Conservation (phyloP, 2,888 invertebrate genomes). For the Gymnoscelis rufifasciata region DNA sequence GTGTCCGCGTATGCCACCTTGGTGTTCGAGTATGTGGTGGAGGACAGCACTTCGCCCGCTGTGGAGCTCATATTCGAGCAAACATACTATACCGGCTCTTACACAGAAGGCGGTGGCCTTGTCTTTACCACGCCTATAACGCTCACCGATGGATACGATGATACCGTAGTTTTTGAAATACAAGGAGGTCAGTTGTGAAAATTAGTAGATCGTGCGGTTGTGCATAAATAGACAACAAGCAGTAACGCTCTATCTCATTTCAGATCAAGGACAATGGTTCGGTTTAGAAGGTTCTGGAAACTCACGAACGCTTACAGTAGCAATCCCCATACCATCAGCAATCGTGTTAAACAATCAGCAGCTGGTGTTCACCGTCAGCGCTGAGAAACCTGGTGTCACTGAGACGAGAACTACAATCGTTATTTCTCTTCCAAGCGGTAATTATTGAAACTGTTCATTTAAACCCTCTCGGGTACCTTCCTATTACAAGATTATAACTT, state of each 20-base stretch:
- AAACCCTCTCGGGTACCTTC: too few relatives aligned
- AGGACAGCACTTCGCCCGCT: constrained; percentile 1
- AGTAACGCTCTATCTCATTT: background rate
- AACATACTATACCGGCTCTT: constrained; percentile 16
- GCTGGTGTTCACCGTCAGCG: constrained; percentile 28
- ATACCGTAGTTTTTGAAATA: constrained; percentile 16
- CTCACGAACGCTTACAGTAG: constrained; percentile 19
- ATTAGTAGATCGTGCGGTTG: too few relatives aligned
- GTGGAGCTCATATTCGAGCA: constrained; percentile 13
- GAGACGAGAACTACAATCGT: constrained; percentile 31
- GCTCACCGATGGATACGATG: constrained; percentile 25
- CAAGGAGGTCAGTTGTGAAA: constrained; percentile 15
- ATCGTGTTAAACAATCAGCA: constrained; percentile 32
- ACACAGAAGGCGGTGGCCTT: constrained; percentile 4
- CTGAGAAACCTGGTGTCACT: constrained; percentile 24
- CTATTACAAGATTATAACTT: too few relatives aligned
- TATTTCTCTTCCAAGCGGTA: constrained; percentile 26
- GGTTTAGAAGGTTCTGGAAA: constrained; percentile 21
- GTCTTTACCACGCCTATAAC: constrained; percentile 15
- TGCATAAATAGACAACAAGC: too few relatives aligned
- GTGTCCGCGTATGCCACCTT: constrained; percentile 33
- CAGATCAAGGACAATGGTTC: constrained; percentile 22
- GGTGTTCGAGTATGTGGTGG: constrained; percentile 27
- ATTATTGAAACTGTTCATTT: too few relatives aligned
- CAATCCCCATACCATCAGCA: constrained; percentile 31